Conservation (phyloP, 2,797 vertebrate species). For the Poeciliopsis presidionis region DNA sequence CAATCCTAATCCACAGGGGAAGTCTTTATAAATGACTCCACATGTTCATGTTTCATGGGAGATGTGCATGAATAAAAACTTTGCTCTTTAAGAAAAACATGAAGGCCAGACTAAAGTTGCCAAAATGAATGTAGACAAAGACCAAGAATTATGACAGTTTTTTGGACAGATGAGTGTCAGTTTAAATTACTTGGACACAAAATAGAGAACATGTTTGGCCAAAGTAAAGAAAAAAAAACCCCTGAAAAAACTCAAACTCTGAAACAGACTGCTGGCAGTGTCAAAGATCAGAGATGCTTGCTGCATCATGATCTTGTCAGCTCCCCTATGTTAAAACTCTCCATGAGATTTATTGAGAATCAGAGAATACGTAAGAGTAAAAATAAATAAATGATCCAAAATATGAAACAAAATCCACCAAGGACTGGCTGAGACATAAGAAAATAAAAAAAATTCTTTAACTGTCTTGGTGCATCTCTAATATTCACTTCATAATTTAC, state of each 20-base stretch:
- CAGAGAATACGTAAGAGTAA: not conserved
- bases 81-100: not conserved
- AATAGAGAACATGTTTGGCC: not conserved
- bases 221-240: not conserved
- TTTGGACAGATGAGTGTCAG: not conserved
- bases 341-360: not conserved
- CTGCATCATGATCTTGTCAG: not conserved
- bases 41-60: not conserved
- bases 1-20: not conserved
- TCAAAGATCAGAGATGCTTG: not conserved
- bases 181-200: not conserved
- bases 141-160: not conserved
- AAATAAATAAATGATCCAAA: not conserved
- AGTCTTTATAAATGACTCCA: not conserved
- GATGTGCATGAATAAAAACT: not conserved
- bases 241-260: not conserved
- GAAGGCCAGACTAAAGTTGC: not conserved
- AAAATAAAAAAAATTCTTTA: not conserved
- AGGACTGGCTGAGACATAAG: not conserved
- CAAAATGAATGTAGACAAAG: not conserved
- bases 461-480: constrained; percentile 3
- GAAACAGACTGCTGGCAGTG: not conserved
- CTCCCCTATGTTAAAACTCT: not conserved
- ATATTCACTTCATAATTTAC: constrained; percentile 52
- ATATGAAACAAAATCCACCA: not conserved